Evolutionary conservation across 2,888 invertebrate genomes (phyloP), one percentile per base, ranked within the genome.

Genomic region (Meiosimyza platycephala): DNA sequence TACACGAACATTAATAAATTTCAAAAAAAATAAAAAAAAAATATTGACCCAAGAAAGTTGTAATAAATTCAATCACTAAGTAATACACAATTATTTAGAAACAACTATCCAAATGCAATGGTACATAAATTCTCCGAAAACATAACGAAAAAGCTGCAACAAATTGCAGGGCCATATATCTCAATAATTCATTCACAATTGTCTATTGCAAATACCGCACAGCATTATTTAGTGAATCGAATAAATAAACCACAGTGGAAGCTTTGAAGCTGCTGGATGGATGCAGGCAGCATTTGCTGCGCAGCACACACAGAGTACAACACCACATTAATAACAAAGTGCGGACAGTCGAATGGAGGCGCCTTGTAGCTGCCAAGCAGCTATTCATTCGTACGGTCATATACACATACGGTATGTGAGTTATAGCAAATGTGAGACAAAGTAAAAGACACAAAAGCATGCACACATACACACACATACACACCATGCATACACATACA

Each of bases 241-340:
- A 70, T 70, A 70, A 70, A 70, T 70, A 70, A 70, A 51, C 28
- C 52, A 12, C 54, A 50, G 52, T 60, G 40, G 40, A 40, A 40
- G 40, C 40, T 40, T 40, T 40, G 40, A 40, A 51, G 18, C 65
- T 22, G 52, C 66, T 54, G 52, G 11, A 18, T 54, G 52, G 11
- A 18, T n/a, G 40, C 15, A 16, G 22, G 52, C 48, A 66, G 33
- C 54, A 16, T 33, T n/a, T 18, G 47, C 33, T 47, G 16, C 63
- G 11, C 15, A 54, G 13, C 68, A 18, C 40, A 22, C 51, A 28
- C 13, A 40, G 40, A 40, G 40, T 18, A 12, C 15, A 55, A n/a
- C 68, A 22, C 51, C 15, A n/a, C 69, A 70, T 63, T 63, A 70
- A 63, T 70, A 70, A 70, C 52, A 40, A 70, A 70, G 70, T 70